A percentile compares a stretch with the other conserved stretches of the same genome.
These are phyloP conservation scores for Microcebus ravelobensis DNA, from an alignment of 2,113 vertebrate genomes.

Conservation along the genomic window DNA sequence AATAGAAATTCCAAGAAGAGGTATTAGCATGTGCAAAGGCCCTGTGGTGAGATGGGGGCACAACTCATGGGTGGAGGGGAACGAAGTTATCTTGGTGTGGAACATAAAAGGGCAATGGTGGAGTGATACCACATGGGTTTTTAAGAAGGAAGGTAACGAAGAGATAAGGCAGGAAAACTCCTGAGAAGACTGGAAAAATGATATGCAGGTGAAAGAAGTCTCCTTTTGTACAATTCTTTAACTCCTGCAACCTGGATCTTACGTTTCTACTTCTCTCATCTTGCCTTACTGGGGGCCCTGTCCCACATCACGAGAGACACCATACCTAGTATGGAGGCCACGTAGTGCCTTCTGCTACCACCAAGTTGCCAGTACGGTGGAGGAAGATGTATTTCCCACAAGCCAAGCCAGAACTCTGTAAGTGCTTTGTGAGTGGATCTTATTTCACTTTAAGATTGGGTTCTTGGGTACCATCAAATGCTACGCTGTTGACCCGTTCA, in stretches of 20 bases:
- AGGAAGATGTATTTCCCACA: background rate
- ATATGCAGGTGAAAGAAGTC: background rate
- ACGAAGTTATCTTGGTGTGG: background rate
- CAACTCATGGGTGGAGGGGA: background rate
- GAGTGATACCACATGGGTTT: background rate
- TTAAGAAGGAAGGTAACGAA: background rate
- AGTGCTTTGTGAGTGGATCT: background rate
- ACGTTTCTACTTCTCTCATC: background rate
- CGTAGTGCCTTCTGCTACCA: background rate
- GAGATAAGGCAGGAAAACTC: background rate
- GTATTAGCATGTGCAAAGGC: background rate
- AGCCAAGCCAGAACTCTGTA: background rate
- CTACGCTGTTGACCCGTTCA: background rate
- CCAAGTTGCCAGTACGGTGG: background rate
- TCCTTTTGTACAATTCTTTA: background rate
- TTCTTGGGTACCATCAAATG: background rate
- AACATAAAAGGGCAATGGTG: background rate
- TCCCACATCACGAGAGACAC: background rate
- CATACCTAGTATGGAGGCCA: background rate
- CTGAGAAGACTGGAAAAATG: background rate
- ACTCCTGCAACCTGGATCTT: background rate
- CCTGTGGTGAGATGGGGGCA: background rate
- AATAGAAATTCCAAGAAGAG: background rate
- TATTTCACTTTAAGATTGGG: background rate
- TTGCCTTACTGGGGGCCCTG: background rate